phyloP scores from a whole-genome alignment of 2,113 vertebrate species.

The Lontra canadensis region DNA sequence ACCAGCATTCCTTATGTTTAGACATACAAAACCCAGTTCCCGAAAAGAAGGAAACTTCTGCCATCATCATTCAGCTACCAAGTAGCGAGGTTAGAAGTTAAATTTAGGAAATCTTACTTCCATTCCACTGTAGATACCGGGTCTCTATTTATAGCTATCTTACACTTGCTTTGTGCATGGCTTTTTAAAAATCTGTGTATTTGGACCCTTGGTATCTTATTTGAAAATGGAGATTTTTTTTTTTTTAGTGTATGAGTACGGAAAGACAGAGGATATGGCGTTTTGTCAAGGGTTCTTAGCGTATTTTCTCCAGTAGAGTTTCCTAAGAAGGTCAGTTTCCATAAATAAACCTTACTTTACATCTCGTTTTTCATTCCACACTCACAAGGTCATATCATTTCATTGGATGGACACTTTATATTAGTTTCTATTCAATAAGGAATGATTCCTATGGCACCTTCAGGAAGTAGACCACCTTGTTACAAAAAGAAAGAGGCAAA shows the following conservation, averaged over 20 bases:
- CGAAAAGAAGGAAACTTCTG: neutral
- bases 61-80: neutral
- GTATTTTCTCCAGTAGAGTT: conserved; percentile 38
- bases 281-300: conserved; percentile 23
- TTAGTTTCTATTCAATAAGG: conserved; percentile 21
- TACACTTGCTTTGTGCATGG: neutral
- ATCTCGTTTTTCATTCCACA: conserved; percentile 40
- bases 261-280: neutral
- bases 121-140: neutral
- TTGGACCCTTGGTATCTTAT: neutral
- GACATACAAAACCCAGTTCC: neutral
- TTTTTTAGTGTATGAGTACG: neutral
- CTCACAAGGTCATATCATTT: neutral
- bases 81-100: neutral
- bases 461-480: neutral
- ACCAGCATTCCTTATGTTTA: neutral
- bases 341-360: conserved; percentile 63
- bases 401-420: neutral
- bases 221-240: neutral
- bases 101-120: neutral
- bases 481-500: neutral
- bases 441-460: neutral
- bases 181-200: neutral
- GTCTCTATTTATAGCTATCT: neutral
- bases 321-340: conserved; percentile 62